Evolutionary conservation across 2,888 invertebrate genomes (phyloP).

Genomic region (Lasius platythorax): DNA sequence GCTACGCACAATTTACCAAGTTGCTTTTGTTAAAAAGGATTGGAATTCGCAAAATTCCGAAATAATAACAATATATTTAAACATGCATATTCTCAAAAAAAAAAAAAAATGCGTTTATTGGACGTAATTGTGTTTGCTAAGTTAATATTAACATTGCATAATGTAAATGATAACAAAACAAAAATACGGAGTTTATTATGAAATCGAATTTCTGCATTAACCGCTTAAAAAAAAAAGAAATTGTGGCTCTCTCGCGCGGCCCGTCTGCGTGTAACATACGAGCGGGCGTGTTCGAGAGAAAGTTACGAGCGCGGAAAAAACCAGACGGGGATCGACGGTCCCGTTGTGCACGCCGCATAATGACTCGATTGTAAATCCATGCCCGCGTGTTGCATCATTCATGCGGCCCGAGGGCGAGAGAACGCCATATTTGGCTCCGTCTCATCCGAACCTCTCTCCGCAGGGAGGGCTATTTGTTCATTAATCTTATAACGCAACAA

Average conservation of each 20-base stretch:
- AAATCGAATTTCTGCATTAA: conserved; percentile 26
- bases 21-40: not conserved
- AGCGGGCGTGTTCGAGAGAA: conserved; percentile 35
- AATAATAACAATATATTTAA: not conserved
- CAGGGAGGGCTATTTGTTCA: conserved; percentile 81
- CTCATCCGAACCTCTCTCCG: conserved; percentile 76
- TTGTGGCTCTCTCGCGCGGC: not conserved
- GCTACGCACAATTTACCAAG: not conserved
- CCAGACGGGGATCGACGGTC: conserved; percentile 57
- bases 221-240: not conserved
- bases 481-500: conserved; percentile 85
- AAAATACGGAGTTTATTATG: not conserved
- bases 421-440: conserved; percentile 78
- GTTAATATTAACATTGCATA: not conserved
- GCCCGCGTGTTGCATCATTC: conserved; percentile 77
- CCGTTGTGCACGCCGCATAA: conserved; percentile 74
- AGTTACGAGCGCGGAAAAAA: conserved; percentile 38
- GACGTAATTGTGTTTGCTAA: not conserved
- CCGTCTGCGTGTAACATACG: conserved; percentile 9
- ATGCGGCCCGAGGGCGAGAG: conserved; percentile 76
- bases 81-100: not conserved
- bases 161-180: not conserved
- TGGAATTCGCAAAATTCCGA: not conserved
- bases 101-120: no score
- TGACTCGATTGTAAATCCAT: conserved; percentile 76